A percentile compares a stretch with the other conserved stretches of the same genome.
Conservation (phyloP, 2,888 invertebrate genomes). For the Acleris emargana region DNA sequence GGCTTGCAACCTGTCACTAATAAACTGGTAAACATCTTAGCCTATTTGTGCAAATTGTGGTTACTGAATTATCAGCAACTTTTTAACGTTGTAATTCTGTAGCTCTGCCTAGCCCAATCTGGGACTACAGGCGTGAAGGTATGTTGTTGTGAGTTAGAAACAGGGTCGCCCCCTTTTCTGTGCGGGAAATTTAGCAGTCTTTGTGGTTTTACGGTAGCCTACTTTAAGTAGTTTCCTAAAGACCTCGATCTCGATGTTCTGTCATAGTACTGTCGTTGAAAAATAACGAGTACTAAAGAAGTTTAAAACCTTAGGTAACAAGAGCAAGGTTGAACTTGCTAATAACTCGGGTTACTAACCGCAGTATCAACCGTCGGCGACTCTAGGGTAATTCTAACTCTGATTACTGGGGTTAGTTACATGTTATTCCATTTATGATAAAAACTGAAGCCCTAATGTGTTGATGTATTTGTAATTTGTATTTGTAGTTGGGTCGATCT, state of each 20-base stretch:
- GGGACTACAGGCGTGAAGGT: too few species aligned
- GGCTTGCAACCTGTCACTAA: too few species aligned
- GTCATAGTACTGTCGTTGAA: too few species aligned
- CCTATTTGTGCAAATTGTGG: too few species aligned
- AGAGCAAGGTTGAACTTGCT: constrained; percentile 60
- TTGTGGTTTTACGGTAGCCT: constrained; percentile 11
- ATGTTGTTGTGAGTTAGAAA: constrained; percentile 1
- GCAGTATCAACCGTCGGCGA: constrained; percentile 55
- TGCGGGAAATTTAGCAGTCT: constrained; percentile 5
- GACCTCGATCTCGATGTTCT: neutral
- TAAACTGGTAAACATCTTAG: too few species aligned
- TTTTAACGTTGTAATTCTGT: too few species aligned
- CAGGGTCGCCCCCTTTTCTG: constrained; percentile 12
- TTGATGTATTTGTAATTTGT: too few species aligned
- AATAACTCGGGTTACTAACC: constrained; percentile 65
- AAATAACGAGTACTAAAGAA: neutral
- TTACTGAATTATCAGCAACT: too few species aligned
- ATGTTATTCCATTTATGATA: neutral
- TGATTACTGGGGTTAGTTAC: constrained; percentile 20
- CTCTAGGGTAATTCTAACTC: constrained; percentile 53
- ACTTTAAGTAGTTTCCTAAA: neutral
- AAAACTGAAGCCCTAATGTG: too few species aligned
- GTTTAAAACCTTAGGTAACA: constrained; percentile 40
- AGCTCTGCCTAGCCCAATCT: too few species aligned
- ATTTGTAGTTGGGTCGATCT: too few species aligned